Evolutionary conservation across 2,797 vertebrate genomes (phyloP), one percentile per base, ranked within the genome.

Genomic region (Chloroceryle inda): DNA sequence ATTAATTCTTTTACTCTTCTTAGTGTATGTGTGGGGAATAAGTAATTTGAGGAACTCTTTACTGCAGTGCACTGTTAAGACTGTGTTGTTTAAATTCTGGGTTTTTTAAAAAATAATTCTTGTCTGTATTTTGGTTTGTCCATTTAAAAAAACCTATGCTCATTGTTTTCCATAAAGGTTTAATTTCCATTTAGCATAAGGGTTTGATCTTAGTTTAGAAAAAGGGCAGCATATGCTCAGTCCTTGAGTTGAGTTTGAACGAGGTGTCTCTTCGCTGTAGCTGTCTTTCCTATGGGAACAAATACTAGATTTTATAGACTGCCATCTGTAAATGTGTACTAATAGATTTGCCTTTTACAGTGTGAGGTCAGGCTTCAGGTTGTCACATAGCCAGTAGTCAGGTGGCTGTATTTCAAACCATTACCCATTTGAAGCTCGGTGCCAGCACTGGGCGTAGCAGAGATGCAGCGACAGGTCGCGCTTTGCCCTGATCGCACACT

Each of bases 381-480:
- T 23, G 52, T 71, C 22, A 6, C 5, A 4, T 2, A n/a, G 9
- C 33, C 29, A 5, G 4, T 1, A 27, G 68, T 20, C 27, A 26
- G 49, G 63, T 55, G 47, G 44, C 61, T 56, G 78, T 8, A 31
- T 55, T 80, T 47, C 69, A 50, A 49, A 24, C 53, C 21, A 4
- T 23, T 21, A 10, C 53, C 52, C 47, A 0, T 47, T 26, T 47
- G 82, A 84, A 73, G 33, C 35, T 18, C 29, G 22, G 5, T 38
- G 47, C 27, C 33, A 24, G 67, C 20, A 4, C 0, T 17, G 72
- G 63, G 21, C 9, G 4, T 38, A 37, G 33, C 0, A 0, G 85
- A 55, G 35, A 29, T n/a, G 66, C 56, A 50, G 81, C 0, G 2
- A 29, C 9, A 35, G 44, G 8, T 73, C 17, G 9, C 0, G 0